phyloP scores from a whole-genome alignment of 2,113 vertebrate species.

The Jacana jacana region DNA sequence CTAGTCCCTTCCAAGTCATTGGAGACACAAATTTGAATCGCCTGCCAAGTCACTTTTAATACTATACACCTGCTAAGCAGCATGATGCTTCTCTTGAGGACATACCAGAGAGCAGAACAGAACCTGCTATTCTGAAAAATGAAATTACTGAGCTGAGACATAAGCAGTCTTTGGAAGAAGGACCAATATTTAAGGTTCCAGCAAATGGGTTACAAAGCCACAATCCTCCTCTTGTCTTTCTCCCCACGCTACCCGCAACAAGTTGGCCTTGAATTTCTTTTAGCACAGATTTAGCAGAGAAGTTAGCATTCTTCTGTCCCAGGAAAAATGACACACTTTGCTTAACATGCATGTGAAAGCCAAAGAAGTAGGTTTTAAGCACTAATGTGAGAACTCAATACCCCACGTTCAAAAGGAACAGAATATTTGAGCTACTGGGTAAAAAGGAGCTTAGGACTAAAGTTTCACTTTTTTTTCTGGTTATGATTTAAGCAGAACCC shows the following conservation, averaged over 20 bases:
- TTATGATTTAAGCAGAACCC: background rate
- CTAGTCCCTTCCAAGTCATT: fast-evolving
- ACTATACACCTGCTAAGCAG: background rate
- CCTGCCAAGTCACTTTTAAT: background rate
- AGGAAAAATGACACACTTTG: background rate
- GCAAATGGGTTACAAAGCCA: background rate
- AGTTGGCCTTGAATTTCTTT: background rate
- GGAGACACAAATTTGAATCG: background rate
- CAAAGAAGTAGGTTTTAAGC: background rate
- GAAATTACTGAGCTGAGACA: background rate
- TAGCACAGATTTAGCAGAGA: background rate
- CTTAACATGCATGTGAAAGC: background rate
- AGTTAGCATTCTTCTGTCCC: background rate
- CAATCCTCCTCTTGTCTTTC: background rate
- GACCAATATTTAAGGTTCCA: background rate
- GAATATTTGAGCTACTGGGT: background rate
- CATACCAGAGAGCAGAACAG: background rate
- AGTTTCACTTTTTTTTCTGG: background rate
- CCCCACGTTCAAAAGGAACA: background rate
- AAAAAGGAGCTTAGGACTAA: background rate
- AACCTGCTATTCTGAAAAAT: background rate
- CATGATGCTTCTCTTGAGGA: background rate
- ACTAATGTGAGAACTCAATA: background rate
- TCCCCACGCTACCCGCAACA: background rate
- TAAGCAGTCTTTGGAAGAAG: background rate